These are phyloP conservation scores for Suncus etruscus DNA, from an alignment of 2,113 vertebrate species.

Conservation along the genomic window DNA sequence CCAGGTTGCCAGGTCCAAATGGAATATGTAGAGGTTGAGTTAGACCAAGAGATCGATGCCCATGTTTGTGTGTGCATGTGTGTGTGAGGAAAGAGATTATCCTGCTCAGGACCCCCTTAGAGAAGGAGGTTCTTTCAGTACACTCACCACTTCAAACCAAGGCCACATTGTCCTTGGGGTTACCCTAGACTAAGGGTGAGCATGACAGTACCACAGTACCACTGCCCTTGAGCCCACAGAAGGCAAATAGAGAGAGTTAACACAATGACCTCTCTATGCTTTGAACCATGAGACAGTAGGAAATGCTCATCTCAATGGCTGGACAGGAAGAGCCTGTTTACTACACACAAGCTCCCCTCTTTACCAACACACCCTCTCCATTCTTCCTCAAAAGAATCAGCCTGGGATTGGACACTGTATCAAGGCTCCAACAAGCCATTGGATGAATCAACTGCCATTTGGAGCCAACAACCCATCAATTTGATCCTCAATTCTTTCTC, in stretches of 20 bases:
- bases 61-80: too few relatives aligned
- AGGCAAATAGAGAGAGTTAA: accelerated
- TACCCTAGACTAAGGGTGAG: background rate
- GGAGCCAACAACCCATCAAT: background rate
- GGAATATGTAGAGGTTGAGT: background rate
- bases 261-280: background rate
- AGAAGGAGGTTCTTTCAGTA: background rate
- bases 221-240: background rate
- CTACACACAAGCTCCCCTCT: too few relatives aligned
- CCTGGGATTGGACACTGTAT: too few relatives aligned
- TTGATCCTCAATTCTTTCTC: background rate
- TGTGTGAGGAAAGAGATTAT: accelerated
- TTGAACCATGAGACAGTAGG: background rate
- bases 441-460: background rate
- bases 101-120: background rate
- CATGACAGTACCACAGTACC: too few relatives aligned
- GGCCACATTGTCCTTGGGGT: background rate
- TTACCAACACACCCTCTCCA: background rate
- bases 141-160: background rate
- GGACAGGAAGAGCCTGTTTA: too few relatives aligned
- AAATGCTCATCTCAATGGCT: background rate
- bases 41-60: accelerated
- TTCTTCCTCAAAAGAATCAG: background rate
- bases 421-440: too few relatives aligned
- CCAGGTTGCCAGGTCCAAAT: background rate